Evolutionary conservation across 2,888 invertebrate genomes (phyloP), one percentile per base, ranked within the genome.

Genomic region (Stenodera caucasica): DNA sequence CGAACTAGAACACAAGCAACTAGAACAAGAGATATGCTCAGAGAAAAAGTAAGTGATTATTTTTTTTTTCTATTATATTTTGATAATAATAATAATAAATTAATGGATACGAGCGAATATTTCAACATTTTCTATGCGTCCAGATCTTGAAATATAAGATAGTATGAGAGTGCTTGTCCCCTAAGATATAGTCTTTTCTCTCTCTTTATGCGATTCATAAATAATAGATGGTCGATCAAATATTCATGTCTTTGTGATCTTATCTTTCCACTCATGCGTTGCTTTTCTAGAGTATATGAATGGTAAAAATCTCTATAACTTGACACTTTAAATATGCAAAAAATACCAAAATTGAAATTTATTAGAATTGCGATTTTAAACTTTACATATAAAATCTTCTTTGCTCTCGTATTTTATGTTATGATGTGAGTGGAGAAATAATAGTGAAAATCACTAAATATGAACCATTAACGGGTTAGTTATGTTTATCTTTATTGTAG

Each of bases 1-100:
- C 84, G 93, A 67, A 94, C 92, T 76, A 86, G 92, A 72, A 89
- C 90, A 72, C 94, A 95, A 81, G 93, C 94, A 1, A 90, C 91
- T 63, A 87, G 92, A 74, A 92, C 94, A 56, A 85, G 94, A 53
- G 92, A 94, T 75, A 90, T 94, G 88, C 87, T 96, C 61, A 84
- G 93, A 77, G 93, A 94, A 83, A 95, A 95, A 92, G 95, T 95
- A 77, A 68, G 73, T 60, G 3, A 18, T n/a, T 2, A 32, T 18
- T 5, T 50, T 33, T 29, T 23, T 35, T 51, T 15, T 51, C 15
- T 35, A 29, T 12, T 7, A 11, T 55, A 14, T 8, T 45, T 21
- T 40, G 45, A 45, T 23, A 45, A 45, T n/a, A n/a, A n/a, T n/a
- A n/a, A n/a, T n/a, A n/a, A n/a, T n/a, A n/a, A n/a, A 71, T 70